phyloP scores from a whole-genome alignment of 2,797 vertebrate species.

The Vultur gryphus region DNA sequence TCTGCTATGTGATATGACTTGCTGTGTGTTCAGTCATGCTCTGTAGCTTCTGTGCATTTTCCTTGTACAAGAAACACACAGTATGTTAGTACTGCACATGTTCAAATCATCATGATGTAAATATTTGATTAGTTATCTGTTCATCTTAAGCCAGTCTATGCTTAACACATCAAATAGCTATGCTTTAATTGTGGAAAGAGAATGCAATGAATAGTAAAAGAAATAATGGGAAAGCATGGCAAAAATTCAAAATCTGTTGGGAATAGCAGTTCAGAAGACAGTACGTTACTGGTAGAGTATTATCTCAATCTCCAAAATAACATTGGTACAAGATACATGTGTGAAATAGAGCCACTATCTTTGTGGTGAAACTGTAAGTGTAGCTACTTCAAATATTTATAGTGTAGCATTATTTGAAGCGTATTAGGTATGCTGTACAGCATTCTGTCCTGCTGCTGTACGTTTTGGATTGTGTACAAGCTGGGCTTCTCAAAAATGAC shows the following conservation, averaged over 20 bases:
- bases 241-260: neutral
- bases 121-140: conserved; percentile 52
- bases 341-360: neutral
- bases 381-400: neutral
- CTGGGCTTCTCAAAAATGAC: neutral
- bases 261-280: neutral
- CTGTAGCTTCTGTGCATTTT: neutral
- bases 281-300: neutral
- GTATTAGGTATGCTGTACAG: neutral
- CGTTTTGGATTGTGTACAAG: neutral
- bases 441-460: neutral
- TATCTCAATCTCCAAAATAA: neutral
- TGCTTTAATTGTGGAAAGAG: neutral
- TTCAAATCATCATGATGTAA: conserved; percentile 31
- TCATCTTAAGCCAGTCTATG: neutral
- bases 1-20: neutral
- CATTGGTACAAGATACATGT: neutral
- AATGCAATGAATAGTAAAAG: neutral
- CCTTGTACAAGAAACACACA: neutral
- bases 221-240: neutral
- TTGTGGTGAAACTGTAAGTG: neutral
- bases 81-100: neutral
- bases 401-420: neutral
- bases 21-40: neutral
- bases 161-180: neutral